Conservation (phyloP, 2,888 invertebrate species). For the Molorchus minor region DNA sequence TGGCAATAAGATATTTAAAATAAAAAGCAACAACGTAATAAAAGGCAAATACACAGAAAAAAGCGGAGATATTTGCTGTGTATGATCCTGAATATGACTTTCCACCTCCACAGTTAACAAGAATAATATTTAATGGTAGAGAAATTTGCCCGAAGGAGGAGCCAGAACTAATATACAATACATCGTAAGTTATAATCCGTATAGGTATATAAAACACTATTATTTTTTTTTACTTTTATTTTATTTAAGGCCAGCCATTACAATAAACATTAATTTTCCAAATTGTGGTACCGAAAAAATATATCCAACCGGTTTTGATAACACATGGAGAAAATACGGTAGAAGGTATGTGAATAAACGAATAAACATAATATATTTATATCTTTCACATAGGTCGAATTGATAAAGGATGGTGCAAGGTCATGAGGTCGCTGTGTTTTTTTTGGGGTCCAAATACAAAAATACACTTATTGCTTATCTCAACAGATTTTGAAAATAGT, state of each 20-base stretch:
- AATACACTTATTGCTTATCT: too few relatives aligned
- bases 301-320: slow-evolving; percentile 66
- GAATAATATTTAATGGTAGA: slow-evolving; percentile 67
- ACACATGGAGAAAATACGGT: slow-evolving; percentile 68
- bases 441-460: too few relatives aligned
- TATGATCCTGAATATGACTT: slow-evolving; percentile 62
- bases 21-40: slow-evolving; percentile 68
- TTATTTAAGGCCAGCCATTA: slow-evolving; percentile 24
- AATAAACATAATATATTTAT: too few relatives aligned
- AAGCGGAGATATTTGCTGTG: slow-evolving; percentile 68
- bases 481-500: too few relatives aligned
- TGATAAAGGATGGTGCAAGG: too few relatives aligned
- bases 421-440: too few relatives aligned
- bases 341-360: slow-evolving; percentile 69
- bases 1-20: slow-evolving; percentile 68
- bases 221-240: background rate
- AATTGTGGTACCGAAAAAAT: slow-evolving; percentile 62
- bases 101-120: slow-evolving; percentile 63
- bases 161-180: slow-evolving; percentile 19
- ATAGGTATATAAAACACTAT: background rate
- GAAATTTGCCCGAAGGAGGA: slow-evolving; percentile 64
- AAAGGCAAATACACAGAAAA: slow-evolving; percentile 65
- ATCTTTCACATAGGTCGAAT: too few relatives aligned
- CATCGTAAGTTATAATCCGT: too few relatives aligned
- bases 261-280: slow-evolving; percentile 23